Percentiles rank a stretch among this genome's conserved stretches.
Evolutionary conservation across 2,113 vertebrate species (phyloP).

Genomic region (Lophochroa leadbeateri): DNA sequence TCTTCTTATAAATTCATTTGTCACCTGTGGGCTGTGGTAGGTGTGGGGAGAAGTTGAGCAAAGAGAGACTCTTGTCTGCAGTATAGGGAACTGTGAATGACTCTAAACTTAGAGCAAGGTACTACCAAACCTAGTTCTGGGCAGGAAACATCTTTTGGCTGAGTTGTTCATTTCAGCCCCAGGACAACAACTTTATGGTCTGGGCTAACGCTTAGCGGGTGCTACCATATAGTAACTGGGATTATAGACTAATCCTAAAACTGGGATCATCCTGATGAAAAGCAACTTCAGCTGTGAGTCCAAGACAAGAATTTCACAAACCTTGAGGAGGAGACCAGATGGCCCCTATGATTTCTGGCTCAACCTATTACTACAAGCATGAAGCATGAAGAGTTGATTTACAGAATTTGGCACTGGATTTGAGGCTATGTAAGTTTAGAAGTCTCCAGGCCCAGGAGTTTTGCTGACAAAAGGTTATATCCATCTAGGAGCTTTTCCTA

Average conservation of each 20-base stretch:
- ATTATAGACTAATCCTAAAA: not conserved
- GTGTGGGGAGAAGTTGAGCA: not conserved
- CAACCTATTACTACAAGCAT: not conserved
- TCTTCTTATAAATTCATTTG: constrained; percentile 27
- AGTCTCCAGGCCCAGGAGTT: not conserved
- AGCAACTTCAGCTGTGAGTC: not conserved
- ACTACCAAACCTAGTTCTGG: not conserved
- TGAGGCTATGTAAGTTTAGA: not conserved
- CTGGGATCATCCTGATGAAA: not conserved
- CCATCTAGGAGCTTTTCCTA: not conserved
- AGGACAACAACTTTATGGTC: not conserved
- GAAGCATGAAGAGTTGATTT: not conserved
- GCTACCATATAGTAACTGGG: not conserved
- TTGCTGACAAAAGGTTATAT: not conserved
- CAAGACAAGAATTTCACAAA: not conserved
- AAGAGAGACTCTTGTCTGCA: not conserved
- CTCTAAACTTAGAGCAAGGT: not conserved
- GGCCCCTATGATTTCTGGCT: not conserved
- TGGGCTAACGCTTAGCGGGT: not conserved
- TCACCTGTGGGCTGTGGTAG: not conserved
- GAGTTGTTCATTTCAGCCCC: not conserved
- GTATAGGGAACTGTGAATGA: not conserved
- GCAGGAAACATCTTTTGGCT: not conserved
- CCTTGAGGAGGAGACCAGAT: not conserved
- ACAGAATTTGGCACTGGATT: not conserved